Evolutionary conservation across 2,888 invertebrate genomes (phyloP).

Genomic region (Acanthosepion lycidas): DNA sequence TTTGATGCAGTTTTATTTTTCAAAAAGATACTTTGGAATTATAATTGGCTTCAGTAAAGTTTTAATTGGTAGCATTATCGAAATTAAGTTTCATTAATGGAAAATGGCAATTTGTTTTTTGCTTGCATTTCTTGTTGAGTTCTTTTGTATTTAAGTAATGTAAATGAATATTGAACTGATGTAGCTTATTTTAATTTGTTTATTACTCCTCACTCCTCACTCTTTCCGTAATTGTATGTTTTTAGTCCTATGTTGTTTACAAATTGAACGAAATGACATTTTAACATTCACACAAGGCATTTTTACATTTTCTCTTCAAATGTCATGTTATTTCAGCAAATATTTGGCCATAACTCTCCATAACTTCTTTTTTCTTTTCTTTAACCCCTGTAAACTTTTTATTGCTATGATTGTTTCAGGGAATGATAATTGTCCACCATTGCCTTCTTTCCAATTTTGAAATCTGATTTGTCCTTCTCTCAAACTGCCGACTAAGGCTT

Average conservation of each 20-base stretch:
- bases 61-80: conserved; percentile 17
- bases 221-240: neutral
- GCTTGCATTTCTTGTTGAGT: neutral
- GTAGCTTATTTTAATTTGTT: neutral
- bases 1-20: neutral
- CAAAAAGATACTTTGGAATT: neutral
- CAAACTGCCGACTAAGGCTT: no score
- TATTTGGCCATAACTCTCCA: no score
- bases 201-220: neutral
- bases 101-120: neutral
- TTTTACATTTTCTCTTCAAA: neutral
- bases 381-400: no score
- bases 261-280: neutral
- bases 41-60: conserved; percentile 25
- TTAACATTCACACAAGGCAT: neutral
- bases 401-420: no score
- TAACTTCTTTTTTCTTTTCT: no score
- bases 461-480: no score
- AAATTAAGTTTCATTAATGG: conserved; percentile 22
- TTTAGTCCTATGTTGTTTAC: neutral
- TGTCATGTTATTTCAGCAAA: neutral
- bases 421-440: no score
- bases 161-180: neutral
- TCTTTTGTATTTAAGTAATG: conserved; percentile 4
- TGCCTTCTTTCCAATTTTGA: no score